A percentile compares a stretch with the other conserved stretches of the same genome.
Conservation (phyloP, 2,113 vertebrate genomes). For the Thalassoma bifasciatum region DNA sequence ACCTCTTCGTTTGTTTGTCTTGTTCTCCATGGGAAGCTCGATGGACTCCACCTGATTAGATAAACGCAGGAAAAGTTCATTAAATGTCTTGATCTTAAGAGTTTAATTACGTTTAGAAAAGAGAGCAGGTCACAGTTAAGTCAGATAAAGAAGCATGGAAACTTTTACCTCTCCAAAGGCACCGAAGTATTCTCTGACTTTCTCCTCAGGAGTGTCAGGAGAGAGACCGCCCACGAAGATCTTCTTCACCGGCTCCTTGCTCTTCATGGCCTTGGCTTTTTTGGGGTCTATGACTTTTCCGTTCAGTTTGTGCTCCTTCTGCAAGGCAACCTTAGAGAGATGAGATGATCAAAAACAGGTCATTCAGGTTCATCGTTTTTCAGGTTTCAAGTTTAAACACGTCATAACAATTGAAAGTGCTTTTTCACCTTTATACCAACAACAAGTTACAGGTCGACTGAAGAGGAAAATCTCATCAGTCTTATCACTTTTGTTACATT, state of each 20-base stretch:
- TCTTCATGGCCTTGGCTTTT: slow-evolving; percentile 99
- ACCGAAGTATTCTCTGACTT: slow-evolving; percentile 97
- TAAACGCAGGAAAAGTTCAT: slow-evolving; percentile 59
- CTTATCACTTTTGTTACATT: too few relatives aligned
- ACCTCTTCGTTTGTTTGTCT: slow-evolving; percentile 98
- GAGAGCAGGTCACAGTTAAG: too few relatives aligned
- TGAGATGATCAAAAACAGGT: background rate
- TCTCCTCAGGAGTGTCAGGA: slow-evolving; percentile 97
- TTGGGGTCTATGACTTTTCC: slow-evolving; percentile 99
- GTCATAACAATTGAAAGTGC: too few relatives aligned
- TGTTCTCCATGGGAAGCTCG: slow-evolving; percentile 98
- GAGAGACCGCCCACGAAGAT: slow-evolving; percentile 98
- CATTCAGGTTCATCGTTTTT: background rate
- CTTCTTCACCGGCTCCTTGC: slow-evolving; percentile 98
- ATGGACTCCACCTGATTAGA: slow-evolving; percentile 92
- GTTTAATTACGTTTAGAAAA: too few relatives aligned
- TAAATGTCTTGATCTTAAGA: slow-evolving; percentile 78
- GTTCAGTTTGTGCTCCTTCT: slow-evolving; percentile 98
- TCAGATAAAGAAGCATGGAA: too few relatives aligned
- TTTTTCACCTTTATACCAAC: too few relatives aligned
- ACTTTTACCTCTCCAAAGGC: slow-evolving; percentile 93
- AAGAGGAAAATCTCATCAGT: too few relatives aligned
- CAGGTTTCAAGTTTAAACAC: too few relatives aligned
- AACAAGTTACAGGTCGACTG: too few relatives aligned
- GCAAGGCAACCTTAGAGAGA: slow-evolving; percentile 89